Evolutionary conservation across 2,113 vertebrate species (phyloP).

Genomic region (western clawed frog (Xenopus tropicalis)): UCB_Xtro_10.0 CM004444.2:50237501-50238000

Average conservation of each 20-base stretch:
- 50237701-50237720: conserved; percentile 63
- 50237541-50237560: conserved; percentile 50
- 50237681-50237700: conserved; percentile 65
- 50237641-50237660: conserved; percentile 63
- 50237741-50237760: conserved; percentile 63
- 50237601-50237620: conserved; percentile 59
- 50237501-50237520: conserved; percentile 45
- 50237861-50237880: too few species aligned
- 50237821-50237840: not conserved
- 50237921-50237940: too few species aligned
- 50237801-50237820: conserved; percentile 22
- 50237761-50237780: conserved; percentile 51
- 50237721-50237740: conserved; percentile 61
- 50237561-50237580: conserved; percentile 64
- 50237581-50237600: conserved; percentile 44
- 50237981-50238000: too few species aligned
- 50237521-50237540: conserved; percentile 56
- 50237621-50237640: conserved; percentile 73
- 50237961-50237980: too few species aligned
- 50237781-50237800: conserved; percentile 25
- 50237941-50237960: too few species aligned
- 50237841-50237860: conserved; percentile 1
- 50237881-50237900: too few species aligned
- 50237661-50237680: conserved; percentile 69
- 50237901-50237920: too few species aligned